Percentiles rank a stretch among this genome's conserved stretches.
These are phyloP conservation scores for Sinhomidia bicolor DNA, from an alignment of 2,888 invertebrate genomes.

Conservation along the genomic window DNA sequence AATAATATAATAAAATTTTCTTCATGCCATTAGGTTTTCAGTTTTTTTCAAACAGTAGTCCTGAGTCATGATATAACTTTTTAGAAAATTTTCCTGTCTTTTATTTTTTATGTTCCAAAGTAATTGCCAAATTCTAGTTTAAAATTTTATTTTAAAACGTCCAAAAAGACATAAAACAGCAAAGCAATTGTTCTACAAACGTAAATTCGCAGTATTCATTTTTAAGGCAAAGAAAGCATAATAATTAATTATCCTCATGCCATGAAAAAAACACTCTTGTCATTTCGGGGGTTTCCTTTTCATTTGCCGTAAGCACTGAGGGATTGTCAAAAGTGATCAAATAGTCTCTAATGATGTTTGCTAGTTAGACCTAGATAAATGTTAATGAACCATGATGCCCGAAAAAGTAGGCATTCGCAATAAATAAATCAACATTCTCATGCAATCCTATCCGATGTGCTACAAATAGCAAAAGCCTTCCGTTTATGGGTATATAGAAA, in stretches of 20 bases:
- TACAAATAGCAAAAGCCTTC: neutral
- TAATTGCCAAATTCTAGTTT: too few relatives aligned
- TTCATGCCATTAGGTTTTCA: too few relatives aligned
- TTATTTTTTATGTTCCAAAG: too few relatives aligned
- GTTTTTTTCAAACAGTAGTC: too few relatives aligned
- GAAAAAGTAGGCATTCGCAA: constrained; percentile 21
- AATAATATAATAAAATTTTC: neutral
- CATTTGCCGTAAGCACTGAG: constrained; percentile 2
- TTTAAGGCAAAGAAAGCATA: too few relatives aligned
- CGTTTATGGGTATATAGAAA: neutral
- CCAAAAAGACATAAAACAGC: too few relatives aligned
- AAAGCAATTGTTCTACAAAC: too few relatives aligned
- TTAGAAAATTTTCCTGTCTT: too few relatives aligned
- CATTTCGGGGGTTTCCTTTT: constrained; percentile 48
- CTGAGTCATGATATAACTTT: too few relatives aligned
- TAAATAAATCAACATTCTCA: neutral
- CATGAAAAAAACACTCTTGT: neutral
- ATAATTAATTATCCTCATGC: too few relatives aligned
- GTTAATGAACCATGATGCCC: constrained; percentile 72
- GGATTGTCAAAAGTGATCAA: constrained; percentile 41
- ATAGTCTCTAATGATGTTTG: constrained; percentile 24
- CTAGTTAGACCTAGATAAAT: constrained; percentile 74
- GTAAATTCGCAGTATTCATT: too few relatives aligned
- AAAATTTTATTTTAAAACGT: too few relatives aligned
- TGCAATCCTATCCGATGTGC: neutral